phyloP scores from a whole-genome alignment of 1,140 invertebrate genomes.

The Euura saliciscinereae region DNA sequence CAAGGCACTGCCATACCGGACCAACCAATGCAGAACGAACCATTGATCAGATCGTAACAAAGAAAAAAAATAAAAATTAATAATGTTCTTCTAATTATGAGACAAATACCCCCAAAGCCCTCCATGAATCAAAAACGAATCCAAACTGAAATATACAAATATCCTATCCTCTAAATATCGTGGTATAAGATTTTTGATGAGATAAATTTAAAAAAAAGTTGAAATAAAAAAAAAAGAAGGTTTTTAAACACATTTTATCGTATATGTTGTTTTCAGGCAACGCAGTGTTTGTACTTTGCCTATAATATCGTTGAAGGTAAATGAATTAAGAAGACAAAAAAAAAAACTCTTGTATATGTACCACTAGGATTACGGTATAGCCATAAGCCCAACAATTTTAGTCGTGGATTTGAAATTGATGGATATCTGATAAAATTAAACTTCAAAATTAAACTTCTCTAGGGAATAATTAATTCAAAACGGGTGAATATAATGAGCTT shows the following conservation, averaged over 20 bases:
- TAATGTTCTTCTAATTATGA: not conserved
- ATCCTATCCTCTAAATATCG: not conserved
- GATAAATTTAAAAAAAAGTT: not conserved
- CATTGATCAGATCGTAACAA: constrained; percentile 20
- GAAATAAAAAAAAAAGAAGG: no score
- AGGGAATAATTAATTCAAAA: no score
- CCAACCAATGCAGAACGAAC: constrained; percentile 33
- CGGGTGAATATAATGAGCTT: no score
- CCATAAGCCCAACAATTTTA: constrained; percentile 54
- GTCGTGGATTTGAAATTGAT: constrained; percentile 46
- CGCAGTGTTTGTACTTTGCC: constrained; percentile 49
- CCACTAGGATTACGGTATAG: constrained; percentile 52
- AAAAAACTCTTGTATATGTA: constrained; percentile 49
- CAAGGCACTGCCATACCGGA: constrained; percentile 56
- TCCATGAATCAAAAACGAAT: not conserved
- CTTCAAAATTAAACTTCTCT: no score
- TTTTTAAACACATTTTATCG: not conserved
- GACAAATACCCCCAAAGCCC: not conserved
- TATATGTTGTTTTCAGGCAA: constrained; percentile 42
- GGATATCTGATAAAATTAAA: not conserved
- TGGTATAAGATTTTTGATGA: not conserved
- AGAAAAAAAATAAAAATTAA: constrained; percentile 20
- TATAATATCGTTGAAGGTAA: constrained; percentile 32
- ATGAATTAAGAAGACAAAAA: constrained; percentile 21
- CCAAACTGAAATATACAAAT: not conserved